phyloP scores from a whole-genome alignment of 2,888 invertebrate genomes.

The Pollenia amentaria region DNA sequence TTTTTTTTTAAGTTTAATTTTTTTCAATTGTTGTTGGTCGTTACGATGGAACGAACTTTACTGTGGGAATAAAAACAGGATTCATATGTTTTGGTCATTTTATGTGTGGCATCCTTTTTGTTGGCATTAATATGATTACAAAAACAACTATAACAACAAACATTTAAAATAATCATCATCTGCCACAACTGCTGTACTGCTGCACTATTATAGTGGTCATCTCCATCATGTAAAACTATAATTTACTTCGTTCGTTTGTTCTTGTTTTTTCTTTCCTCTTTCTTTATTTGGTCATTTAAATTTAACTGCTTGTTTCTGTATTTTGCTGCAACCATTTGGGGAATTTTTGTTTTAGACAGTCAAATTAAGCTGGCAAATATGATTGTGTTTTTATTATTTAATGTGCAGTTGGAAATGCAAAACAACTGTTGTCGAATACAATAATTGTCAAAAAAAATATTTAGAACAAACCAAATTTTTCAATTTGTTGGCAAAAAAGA shows the following conservation, averaged over 20 bases:
- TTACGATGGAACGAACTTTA: conserved; percentile 61
- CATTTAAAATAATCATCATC: conserved; percentile 37
- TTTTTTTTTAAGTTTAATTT: conserved; percentile 43
- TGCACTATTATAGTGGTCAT: conserved; percentile 61
- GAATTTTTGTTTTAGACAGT: conserved; percentile 11
- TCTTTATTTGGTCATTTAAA: conserved; percentile 32
- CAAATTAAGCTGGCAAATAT: conserved; percentile 30
- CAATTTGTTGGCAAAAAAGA: not conserved
- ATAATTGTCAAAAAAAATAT: not conserved
- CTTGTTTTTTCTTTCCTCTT: not conserved
- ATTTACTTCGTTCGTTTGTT: conserved; percentile 55
- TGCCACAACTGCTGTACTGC: conserved; percentile 16
- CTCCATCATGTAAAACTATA: conserved; percentile 63
- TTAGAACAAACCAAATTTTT: no score
- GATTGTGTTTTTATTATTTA: conserved; percentile 6
- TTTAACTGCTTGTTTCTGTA: conserved; percentile 42
- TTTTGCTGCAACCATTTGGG: conserved; percentile 56
- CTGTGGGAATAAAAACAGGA: conserved; percentile 85
- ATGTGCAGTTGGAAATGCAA: conserved; percentile 24
- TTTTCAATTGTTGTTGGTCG: conserved; percentile 13
- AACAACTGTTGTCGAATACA: conserved; percentile 26
- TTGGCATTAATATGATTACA: conserved; percentile 67
- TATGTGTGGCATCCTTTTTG: conserved; percentile 69
- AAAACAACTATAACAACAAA: conserved; percentile 40
- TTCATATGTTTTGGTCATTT: conserved; percentile 74